These are phyloP conservation scores for Hestina assimilis DNA, from an alignment of 1,140 invertebrate genomes.

Conservation along the genomic window DNA sequence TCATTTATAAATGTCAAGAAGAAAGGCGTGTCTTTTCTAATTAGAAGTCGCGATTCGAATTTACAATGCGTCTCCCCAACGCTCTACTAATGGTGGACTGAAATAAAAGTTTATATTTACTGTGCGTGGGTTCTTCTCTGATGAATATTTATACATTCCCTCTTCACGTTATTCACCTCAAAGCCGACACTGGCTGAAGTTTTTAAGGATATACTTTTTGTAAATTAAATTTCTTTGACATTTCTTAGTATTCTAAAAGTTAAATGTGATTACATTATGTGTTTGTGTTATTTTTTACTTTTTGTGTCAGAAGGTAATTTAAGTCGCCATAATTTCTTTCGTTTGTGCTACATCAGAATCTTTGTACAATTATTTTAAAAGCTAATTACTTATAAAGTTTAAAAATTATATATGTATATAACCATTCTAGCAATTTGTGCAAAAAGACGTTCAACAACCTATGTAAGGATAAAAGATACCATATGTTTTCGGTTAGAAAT, in stretches of 20 bases:
- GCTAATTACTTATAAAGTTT: too few species aligned
- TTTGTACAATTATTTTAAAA: neutral
- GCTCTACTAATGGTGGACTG: conserved; percentile 59
- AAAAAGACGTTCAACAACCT: too few species aligned
- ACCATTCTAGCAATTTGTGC: too few species aligned
- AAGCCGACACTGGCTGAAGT: conserved; percentile 47
- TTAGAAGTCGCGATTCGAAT: conserved; percentile 73
- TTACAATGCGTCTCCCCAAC: conserved; percentile 56
- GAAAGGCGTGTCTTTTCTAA: conserved; percentile 65
- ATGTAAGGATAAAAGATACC: too few species aligned
- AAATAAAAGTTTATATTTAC: conserved; percentile 77
- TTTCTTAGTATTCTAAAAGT: conserved; percentile 45
- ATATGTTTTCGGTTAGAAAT: conserved; percentile 34
- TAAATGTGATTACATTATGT: conserved; percentile 32
- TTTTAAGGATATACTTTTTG: conserved; percentile 58
- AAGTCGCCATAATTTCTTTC: neutral
- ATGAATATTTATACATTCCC: conserved; percentile 72
- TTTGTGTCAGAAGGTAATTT: conserved; percentile 23
- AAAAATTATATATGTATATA: too few species aligned
- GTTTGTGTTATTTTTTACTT: conserved; percentile 13
- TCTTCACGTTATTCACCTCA: conserved; percentile 64
- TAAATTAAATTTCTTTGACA: conserved; percentile 54
- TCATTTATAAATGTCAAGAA: conserved; percentile 62
- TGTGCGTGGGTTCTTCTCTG: conserved; percentile 59
- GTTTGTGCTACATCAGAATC: neutral